Evolutionary conservation across 2,888 invertebrate species (phyloP).

Genomic region (Apantesis nais): DNA sequence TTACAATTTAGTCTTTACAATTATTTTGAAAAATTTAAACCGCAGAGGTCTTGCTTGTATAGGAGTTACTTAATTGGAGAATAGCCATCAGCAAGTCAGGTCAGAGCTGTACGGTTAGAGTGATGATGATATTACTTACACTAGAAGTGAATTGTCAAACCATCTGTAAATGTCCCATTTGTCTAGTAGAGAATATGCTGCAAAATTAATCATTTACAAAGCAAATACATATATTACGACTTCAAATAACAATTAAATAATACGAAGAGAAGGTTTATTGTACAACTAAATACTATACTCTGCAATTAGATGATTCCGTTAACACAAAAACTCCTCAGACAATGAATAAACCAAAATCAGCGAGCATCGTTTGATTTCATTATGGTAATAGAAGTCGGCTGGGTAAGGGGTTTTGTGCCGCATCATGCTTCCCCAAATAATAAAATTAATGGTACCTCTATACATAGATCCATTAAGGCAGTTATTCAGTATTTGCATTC

Average conservation of each 20-base stretch:
- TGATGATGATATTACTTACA: background rate
- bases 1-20: background rate
- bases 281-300: conserved; percentile 14
- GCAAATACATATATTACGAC: background rate
- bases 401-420: conserved; percentile 62
- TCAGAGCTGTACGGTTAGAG: background rate
- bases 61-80: too few relatives aligned
- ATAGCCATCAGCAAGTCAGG: too few relatives aligned
- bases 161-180: background rate
- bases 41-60: too few relatives aligned
- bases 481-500: conserved; percentile 53
- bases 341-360: conserved; percentile 52
- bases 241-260: background rate
- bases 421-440: conserved; percentile 71
- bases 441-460: conserved; percentile 71
- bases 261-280: too few relatives aligned
- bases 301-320: conserved; percentile 31
- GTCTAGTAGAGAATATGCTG: background rate
- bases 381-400: conserved; percentile 57
- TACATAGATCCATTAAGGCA: conserved; percentile 66
- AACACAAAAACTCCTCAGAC: conserved; percentile 29
- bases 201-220: background rate
- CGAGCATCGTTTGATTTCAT: conserved; percentile 68
- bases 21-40: background rate
- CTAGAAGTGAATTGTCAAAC: background rate